Percentiles rank a stretch among this genome's conserved stretches.
Conservation (phyloP, 2,113 vertebrate genomes). For the Salvelinus sp. region DNA sequence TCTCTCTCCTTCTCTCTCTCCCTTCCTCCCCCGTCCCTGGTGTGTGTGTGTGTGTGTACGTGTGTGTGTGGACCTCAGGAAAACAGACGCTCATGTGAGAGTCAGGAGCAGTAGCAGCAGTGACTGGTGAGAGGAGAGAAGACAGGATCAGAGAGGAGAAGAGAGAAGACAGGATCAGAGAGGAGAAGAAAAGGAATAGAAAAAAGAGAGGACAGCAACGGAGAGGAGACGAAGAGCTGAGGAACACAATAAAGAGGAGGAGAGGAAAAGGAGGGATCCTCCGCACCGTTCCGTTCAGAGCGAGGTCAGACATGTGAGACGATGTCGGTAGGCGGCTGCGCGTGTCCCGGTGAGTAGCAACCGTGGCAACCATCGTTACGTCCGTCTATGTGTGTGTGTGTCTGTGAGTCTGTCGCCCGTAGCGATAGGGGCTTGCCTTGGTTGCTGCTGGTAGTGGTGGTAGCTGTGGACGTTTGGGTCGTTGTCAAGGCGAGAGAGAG, state of each 20-base stretch:
- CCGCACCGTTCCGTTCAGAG: conserved; percentile 77
- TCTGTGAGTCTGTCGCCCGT: conserved; percentile 24
- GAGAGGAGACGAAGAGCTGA: conserved; percentile 32
- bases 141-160: conserved; percentile 24
- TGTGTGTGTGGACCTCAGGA: conserved; percentile 49
- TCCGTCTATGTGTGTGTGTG: conserved; percentile 53
- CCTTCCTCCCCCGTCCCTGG: conserved; percentile 2
- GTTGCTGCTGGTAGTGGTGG: too few species aligned
- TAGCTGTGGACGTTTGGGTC: too few species aligned
- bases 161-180: conserved; percentile 35
- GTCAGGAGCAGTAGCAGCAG: conserved; percentile 61
- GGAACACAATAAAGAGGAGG: conserved; percentile 13
- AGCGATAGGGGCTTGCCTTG: too few species aligned
- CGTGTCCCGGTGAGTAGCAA: conserved; percentile 88
- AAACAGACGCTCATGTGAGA: conserved; percentile 81
- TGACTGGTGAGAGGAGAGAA: conserved; percentile 59
- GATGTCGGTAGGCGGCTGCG: conserved; percentile 94
- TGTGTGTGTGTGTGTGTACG: background rate
- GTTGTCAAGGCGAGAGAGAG: conserved; percentile 27
- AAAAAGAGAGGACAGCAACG: background rate
- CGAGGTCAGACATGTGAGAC: conserved; percentile 90
- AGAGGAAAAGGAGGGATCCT: conserved; percentile 51
- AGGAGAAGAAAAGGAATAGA: conserved; percentile 31
- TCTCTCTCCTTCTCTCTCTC: background rate
- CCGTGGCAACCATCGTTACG: conserved; percentile 63